Evolutionary conservation across 2,888 invertebrate species (phyloP).

Genomic region (Autographa pulchrina): DNA sequence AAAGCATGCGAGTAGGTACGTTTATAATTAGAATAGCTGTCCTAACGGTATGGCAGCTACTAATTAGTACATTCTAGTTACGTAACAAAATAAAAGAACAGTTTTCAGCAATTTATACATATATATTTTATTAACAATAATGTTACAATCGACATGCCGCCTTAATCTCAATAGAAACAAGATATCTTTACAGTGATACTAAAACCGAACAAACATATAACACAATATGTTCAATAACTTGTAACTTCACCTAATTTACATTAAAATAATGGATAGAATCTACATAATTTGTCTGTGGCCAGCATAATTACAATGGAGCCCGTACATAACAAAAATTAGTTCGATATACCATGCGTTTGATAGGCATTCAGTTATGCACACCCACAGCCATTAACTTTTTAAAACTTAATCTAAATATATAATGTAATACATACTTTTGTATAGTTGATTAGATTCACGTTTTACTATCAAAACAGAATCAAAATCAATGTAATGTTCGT

Average conservation of each 20-base stretch:
- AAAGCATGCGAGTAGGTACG: slow-evolving; percentile 3
- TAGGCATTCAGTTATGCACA: slow-evolving; percentile 24
- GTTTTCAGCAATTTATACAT: slow-evolving; percentile 85
- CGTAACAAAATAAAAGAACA: slow-evolving; percentile 63
- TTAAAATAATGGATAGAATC: slow-evolving; percentile 69
- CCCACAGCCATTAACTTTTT: slow-evolving; percentile 64
- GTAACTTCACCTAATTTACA: slow-evolving; percentile 74
- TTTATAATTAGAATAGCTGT: slow-evolving; percentile 20
- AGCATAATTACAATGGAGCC: slow-evolving; percentile 45
- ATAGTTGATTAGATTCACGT: slow-evolving; percentile 73
- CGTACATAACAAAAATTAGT: slow-evolving; percentile 20
- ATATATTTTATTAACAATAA: slow-evolving; percentile 89
- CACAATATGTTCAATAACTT: slow-evolving; percentile 74
- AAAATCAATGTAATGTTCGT: slow-evolving; percentile 31
- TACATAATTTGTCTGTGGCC: slow-evolving; percentile 63
- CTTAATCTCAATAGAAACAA: slow-evolving; percentile 84
- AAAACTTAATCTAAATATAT: slow-evolving; percentile 72
- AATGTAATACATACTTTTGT: slow-evolving; percentile 73
- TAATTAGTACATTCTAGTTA: slow-evolving; percentile 14
- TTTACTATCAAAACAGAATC: slow-evolving; percentile 51
- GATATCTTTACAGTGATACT: slow-evolving; percentile 78
- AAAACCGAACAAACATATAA: slow-evolving; percentile 75
- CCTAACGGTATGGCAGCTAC: not conserved
- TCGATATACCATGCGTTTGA: slow-evolving; percentile 31
- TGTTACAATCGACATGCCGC: slow-evolving; percentile 87